phyloP scores from a whole-genome alignment of 2,797 vertebrate genomes.

The Chromobotia macracanthus region DNA sequence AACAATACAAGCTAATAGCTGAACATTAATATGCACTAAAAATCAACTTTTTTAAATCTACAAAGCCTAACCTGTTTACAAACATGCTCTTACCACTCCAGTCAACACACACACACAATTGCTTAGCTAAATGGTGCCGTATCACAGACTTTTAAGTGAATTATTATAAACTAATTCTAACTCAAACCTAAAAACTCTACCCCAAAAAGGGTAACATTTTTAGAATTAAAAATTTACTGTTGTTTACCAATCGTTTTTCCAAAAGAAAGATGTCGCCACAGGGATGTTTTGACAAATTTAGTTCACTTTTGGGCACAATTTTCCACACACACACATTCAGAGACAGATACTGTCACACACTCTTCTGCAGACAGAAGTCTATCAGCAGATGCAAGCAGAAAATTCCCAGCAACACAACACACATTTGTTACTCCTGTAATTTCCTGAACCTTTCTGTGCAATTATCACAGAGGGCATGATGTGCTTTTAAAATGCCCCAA shows the following conservation, averaged over 20 bases:
- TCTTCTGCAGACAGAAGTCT: too few species aligned
- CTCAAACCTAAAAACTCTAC: too few species aligned
- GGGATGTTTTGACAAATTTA: background rate
- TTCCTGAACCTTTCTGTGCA: slow-evolving; percentile 69
- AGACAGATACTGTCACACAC: too few species aligned
- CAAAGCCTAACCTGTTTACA: background rate
- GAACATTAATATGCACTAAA: background rate
- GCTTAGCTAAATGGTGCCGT: too few species aligned
- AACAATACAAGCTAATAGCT: slow-evolving; percentile 10
- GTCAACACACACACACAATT: background rate
- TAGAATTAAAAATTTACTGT: background rate
- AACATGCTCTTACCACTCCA: background rate
- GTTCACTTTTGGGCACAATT: background rate
- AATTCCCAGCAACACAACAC: slow-evolving; percentile 60
- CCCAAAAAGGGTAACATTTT: background rate
- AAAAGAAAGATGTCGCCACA: too few species aligned
- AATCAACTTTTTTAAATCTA: background rate
- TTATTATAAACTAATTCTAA: too few species aligned
- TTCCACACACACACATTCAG: slow-evolving; percentile 2
- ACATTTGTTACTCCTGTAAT: slow-evolving; percentile 75
- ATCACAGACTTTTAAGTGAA: background rate
- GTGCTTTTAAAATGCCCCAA: slow-evolving; percentile 77
- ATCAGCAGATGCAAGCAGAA: slow-evolving; percentile 59
- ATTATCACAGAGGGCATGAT: slow-evolving; percentile 63
- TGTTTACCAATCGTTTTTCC: background rate